A percentile compares a stretch with the other conserved stretches of the same genome.
phyloP scores from a whole-genome alignment of 1,140 invertebrate genomes.

The Cyclargus thomasi region DNA sequence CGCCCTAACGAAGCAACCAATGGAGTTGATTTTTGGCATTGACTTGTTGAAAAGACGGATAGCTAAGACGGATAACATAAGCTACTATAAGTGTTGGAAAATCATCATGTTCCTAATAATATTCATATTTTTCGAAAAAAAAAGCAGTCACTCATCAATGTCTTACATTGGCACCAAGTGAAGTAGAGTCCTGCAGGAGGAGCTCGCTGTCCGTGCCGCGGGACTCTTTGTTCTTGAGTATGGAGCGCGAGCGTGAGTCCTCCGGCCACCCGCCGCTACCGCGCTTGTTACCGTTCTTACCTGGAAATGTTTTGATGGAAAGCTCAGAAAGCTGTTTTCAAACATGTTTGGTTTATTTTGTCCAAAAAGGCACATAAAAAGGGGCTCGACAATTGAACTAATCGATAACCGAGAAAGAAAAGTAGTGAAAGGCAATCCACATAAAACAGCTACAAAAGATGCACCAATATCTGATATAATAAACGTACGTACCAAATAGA shows the following conservation, averaged over 20 bases:
- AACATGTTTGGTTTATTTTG: neutral
- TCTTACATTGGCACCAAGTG: slow-evolving; percentile 56
- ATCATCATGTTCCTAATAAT: too few relatives aligned
- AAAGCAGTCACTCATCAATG: slow-evolving; percentile 2
- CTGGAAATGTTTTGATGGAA: slow-evolving; percentile 28
- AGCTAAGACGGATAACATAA: too few relatives aligned
- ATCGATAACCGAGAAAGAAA: too few relatives aligned
- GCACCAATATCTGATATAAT: too few relatives aligned
- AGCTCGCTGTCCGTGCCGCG: slow-evolving; percentile 73
- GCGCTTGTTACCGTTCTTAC: slow-evolving; percentile 70
- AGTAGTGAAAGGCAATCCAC: too few relatives aligned
- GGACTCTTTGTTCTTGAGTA: slow-evolving; percentile 72
- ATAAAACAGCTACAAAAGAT: neutral
- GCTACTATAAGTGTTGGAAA: neutral
- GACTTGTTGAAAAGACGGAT: too few relatives aligned
- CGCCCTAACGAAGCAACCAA: too few relatives aligned
- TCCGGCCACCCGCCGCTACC: slow-evolving; percentile 63
- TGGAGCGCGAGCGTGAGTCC: slow-evolving; percentile 67
- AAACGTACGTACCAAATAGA: slow-evolving; percentile 68
- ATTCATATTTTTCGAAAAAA: too few relatives aligned
- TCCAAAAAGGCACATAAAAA: too few relatives aligned
- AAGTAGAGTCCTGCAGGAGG: slow-evolving; percentile 67
- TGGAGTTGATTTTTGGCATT: too few relatives aligned
- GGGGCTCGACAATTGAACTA: too few relatives aligned
- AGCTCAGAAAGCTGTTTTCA: neutral